These are phyloP conservation scores for Stegostoma tigrinum DNA, from an alignment of 2,113 vertebrate species.

Conservation along the genomic window DNA sequence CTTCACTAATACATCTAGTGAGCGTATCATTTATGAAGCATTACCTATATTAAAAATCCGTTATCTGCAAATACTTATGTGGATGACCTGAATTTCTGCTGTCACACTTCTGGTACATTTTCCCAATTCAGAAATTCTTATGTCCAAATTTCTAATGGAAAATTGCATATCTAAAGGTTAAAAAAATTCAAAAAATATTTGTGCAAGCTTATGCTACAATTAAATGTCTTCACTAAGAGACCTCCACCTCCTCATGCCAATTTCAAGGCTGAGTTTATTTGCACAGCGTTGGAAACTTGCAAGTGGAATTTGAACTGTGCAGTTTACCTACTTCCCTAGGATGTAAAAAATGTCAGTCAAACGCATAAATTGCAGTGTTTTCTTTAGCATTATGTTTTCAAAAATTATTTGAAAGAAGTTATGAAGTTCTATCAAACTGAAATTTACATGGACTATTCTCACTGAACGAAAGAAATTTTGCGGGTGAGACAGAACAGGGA, in stretches of 20 bases:
- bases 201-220: not conserved
- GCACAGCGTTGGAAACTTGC: no score
- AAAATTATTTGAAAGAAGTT: not conserved
- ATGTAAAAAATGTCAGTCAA: not conserved
- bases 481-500: not conserved
- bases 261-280: not conserved
- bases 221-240: not conserved
- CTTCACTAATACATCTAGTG: not conserved
- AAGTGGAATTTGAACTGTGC: not conserved
- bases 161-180: not conserved
- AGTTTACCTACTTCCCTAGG: not conserved
- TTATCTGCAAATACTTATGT: no score
- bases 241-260: not conserved
- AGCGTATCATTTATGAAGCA: not conserved
- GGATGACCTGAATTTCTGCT: not conserved
- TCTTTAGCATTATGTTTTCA: no score
- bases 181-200: not conserved
- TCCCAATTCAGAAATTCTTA: not conserved
- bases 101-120: not conserved
- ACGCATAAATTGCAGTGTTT: no score
- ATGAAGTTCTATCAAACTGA: not conserved
- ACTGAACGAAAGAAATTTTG: not conserved
- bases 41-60: not conserved
- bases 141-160: not conserved
- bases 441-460: no score